A percentile compares a stretch with the other conserved stretches of the same genome.
phyloP scores from a whole-genome alignment of 2,888 invertebrate species.

The Hydroisotoma schaefferi region DNA sequence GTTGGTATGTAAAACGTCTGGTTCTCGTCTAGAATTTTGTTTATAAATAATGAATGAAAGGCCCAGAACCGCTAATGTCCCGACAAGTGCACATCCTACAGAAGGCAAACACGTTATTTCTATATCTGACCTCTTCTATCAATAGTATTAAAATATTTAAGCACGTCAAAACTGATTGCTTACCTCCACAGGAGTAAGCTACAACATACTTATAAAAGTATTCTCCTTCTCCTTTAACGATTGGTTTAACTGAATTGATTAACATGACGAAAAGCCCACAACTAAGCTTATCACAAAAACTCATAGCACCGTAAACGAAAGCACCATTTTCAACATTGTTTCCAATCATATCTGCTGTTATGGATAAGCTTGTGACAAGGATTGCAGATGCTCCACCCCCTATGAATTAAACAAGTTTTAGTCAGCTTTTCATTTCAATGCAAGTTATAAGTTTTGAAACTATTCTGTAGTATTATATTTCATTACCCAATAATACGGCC shows the following conservation, averaged over 20 bases:
- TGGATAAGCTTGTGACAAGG: constrained; percentile 79
- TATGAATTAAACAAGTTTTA: too few species aligned
- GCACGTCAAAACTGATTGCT: not conserved
- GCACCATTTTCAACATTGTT: constrained; percentile 81
- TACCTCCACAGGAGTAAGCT: constrained; percentile 41
- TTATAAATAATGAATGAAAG: constrained; percentile 25
- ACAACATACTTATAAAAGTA: constrained; percentile 23
- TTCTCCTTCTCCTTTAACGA: constrained; percentile 24
- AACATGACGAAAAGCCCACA: constrained; percentile 76
- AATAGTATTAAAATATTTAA: not conserved
- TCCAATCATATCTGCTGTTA: constrained; percentile 86
- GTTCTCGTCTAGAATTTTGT: too few species aligned
- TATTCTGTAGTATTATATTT: not conserved
- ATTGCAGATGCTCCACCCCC: constrained; percentile 81
- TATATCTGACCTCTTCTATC: not conserved
- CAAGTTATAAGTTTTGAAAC: not conserved
- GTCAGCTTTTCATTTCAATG: not conserved
- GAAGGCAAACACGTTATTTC: constrained; percentile 8
- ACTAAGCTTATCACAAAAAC: constrained; percentile 86
- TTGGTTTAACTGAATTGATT: constrained; percentile 41
- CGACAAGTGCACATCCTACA: constrained; percentile 39
- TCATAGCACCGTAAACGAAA: constrained; percentile 87
- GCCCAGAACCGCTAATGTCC: constrained; percentile 27
- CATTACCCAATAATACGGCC: constrained; percentile 67
- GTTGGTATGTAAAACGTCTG: too few species aligned